Evolutionary conservation across 2,113 vertebrate species (phyloP).

Genomic region (Halichoeres trimaculatus): DNA sequence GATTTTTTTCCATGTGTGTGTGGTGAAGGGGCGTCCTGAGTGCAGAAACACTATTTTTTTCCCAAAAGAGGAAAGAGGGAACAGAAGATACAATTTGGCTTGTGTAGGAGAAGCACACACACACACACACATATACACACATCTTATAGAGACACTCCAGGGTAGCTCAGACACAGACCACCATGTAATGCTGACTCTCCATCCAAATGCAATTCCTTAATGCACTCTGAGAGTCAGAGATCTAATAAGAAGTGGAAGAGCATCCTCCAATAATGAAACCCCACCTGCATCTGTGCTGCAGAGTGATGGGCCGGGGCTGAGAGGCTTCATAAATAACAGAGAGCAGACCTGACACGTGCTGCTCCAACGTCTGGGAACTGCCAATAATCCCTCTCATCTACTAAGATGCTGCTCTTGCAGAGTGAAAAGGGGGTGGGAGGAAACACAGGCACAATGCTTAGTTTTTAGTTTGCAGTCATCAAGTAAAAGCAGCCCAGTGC

Average conservation of each 20-base stretch:
- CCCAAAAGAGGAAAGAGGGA: constrained; percentile 37
- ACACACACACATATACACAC: neutral
- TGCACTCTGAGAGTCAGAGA: constrained; percentile 78
- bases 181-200: constrained; percentile 61
- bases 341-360: constrained; percentile 71
- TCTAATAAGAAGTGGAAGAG: constrained; percentile 81
- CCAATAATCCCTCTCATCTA: constrained; percentile 75
- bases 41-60: constrained; percentile 35
- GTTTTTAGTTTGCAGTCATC: constrained; percentile 57
- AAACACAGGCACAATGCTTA: constrained; percentile 34
- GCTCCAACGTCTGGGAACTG: constrained; percentile 71
- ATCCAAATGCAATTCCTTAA: constrained; percentile 81
- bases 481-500: constrained; percentile 47
- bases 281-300: constrained; percentile 74
- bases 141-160: constrained; percentile 41
- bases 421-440: constrained; percentile 7
- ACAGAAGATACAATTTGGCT: constrained; percentile 32
- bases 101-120: constrained; percentile 2
- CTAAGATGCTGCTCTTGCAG: constrained; percentile 60
- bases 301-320: constrained; percentile 56
- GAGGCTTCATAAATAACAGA: constrained; percentile 79
- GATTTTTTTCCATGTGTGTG: constrained; percentile 16
- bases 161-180: constrained; percentile 39
- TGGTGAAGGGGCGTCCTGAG: neutral
- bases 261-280: constrained; percentile 80